These are phyloP conservation scores for Oenanthe oenanthe DNA, from an alignment of 2,113 vertebrate species.

Conservation along the genomic window DNA sequence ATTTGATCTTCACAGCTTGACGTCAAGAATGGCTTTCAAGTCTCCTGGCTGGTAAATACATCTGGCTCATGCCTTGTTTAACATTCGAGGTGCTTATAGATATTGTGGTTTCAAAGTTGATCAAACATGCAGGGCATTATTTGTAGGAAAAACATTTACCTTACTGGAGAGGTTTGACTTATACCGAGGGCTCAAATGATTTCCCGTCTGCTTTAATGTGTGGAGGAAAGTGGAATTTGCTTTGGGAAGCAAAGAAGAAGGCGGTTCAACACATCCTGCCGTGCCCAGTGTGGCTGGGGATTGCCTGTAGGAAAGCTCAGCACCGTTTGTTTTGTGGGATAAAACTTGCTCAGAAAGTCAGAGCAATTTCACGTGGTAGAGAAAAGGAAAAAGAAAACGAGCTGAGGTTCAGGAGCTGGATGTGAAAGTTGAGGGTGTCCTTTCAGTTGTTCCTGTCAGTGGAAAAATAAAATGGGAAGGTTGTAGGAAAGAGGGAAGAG, in stretches of 20 bases:
- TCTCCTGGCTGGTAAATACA: constrained; percentile 66
- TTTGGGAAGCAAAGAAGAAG: neutral
- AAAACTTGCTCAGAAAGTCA: neutral
- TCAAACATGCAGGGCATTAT: constrained; percentile 37
- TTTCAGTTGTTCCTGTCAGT: neutral
- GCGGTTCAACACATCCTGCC: neutral
- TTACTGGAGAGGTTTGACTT: constrained; percentile 23
- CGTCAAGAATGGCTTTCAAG: constrained; percentile 75
- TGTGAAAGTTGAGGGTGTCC: neutral
- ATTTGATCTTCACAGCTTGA: constrained; percentile 78
- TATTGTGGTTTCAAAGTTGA: constrained; percentile 59
- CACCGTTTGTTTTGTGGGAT: neutral
- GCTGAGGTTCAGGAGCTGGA: neutral
- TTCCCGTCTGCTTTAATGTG: constrained; percentile 31
- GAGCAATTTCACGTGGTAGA: neutral
- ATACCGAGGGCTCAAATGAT: constrained; percentile 34
- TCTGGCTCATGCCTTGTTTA: constrained; percentile 58
- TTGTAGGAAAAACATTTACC: constrained; percentile 63
- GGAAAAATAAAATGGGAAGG: neutral
- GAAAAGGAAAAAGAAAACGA: neutral
- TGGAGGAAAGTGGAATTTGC: constrained; percentile 11
- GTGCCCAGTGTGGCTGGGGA: neutral
- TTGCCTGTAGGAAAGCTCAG: neutral
- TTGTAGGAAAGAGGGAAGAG: neutral
- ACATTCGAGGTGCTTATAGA: constrained; percentile 56